phyloP scores from a whole-genome alignment of 1,140 invertebrate genomes.

The Drosophila kikkawai region DNA sequence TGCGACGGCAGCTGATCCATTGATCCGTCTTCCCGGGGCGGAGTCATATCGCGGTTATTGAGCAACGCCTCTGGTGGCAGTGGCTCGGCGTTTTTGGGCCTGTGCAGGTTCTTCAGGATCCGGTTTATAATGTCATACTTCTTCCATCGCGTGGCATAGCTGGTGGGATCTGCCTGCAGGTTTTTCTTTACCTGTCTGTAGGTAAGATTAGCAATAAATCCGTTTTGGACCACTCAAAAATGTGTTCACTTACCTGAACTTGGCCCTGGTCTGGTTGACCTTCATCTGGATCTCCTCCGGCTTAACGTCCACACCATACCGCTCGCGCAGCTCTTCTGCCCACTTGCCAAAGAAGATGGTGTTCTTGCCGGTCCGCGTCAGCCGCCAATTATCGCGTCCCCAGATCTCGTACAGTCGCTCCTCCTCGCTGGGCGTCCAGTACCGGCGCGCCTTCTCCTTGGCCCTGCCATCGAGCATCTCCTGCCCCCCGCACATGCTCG shows the following conservation, averaged over 20 bases:
- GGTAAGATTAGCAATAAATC: background rate
- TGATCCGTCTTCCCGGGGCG: slow-evolving; percentile 54
- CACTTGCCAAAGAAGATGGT: slow-evolving; percentile 76
- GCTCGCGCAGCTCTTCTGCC: slow-evolving; percentile 72
- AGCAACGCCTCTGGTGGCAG: slow-evolving; percentile 69
- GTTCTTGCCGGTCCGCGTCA: slow-evolving; percentile 77
- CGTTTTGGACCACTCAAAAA: too few species aligned
- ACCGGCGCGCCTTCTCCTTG: slow-evolving; percentile 75
- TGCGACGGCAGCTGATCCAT: slow-evolving; percentile 27
- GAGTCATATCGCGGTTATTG: slow-evolving; percentile 75
- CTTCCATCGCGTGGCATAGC: slow-evolving; percentile 70
- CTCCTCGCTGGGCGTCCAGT: slow-evolving; percentile 80
- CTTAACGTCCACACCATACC: slow-evolving; percentile 73
- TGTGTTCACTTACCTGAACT: slow-evolving; percentile 61
- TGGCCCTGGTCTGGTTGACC: slow-evolving; percentile 79
- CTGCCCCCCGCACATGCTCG: slow-evolving; percentile 62
- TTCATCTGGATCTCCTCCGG: slow-evolving; percentile 81
- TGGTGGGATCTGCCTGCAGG: slow-evolving; percentile 55
- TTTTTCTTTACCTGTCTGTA: slow-evolving; percentile 71
- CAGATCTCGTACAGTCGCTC: slow-evolving; percentile 79
- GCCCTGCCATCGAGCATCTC: slow-evolving; percentile 60
- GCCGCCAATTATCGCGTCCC: slow-evolving; percentile 79
- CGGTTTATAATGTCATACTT: slow-evolving; percentile 75
- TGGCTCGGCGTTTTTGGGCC: slow-evolving; percentile 77
- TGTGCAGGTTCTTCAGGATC: slow-evolving; percentile 76